phyloP scores from a whole-genome alignment of 2,797 vertebrate genomes.

The Rhabdophis nuchalis region DNA sequence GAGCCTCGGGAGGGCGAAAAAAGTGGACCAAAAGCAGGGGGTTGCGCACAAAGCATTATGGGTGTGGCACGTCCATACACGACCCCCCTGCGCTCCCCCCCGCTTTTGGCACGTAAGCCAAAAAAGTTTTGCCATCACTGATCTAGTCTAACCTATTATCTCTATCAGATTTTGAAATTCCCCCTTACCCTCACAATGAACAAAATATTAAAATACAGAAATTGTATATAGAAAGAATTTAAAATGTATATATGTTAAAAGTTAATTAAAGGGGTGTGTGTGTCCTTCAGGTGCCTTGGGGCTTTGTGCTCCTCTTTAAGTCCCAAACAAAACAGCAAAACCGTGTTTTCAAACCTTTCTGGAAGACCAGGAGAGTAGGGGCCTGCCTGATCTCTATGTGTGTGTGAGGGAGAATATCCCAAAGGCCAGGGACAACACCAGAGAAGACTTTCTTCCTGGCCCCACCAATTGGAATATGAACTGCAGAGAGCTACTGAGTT shows the following conservation, averaged over 20 bases:
- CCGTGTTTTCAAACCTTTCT: background rate
- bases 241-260: background rate
- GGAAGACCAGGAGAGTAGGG: background rate
- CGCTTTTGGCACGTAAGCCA: too few species aligned
- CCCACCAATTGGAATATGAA: background rate
- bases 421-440: background rate
- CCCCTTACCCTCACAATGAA: too few species aligned
- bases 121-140: too few species aligned
- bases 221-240: too few species aligned
- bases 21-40: too few species aligned
- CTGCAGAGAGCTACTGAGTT: background rate
- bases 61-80: too few species aligned
- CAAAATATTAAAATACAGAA: too few species aligned
- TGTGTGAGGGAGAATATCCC: background rate
- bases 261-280: background rate
- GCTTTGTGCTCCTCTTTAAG: background rate
- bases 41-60: too few species aligned
- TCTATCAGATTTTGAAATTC: too few species aligned
- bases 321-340: background rate
- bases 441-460: background rate
- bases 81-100: too few species aligned
- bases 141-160: too few species aligned
- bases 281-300: background rate
- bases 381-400: background rate
- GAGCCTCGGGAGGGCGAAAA: too few species aligned